Evolutionary conservation across 2,113 vertebrate species (phyloP).

Genomic region (Pseudois nayaur): DNA sequence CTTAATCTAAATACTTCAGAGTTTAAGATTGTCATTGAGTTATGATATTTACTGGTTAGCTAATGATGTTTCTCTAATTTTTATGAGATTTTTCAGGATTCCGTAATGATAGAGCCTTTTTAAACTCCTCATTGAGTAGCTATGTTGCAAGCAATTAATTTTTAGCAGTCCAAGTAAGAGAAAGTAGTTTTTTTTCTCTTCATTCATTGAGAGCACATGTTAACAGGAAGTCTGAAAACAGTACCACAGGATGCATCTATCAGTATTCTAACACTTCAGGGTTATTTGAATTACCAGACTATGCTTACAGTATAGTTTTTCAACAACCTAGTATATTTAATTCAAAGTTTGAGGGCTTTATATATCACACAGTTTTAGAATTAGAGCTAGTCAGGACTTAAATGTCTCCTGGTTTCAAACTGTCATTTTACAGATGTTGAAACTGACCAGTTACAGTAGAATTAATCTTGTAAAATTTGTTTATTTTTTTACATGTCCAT

Average conservation of each 20-base stretch:
- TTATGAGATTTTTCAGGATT: not conserved
- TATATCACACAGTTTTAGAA: not conserved
- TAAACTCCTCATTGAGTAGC: not conserved
- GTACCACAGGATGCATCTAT: not conserved
- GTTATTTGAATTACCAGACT: slow-evolving; percentile 2
- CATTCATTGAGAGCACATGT: slow-evolving; percentile 13
- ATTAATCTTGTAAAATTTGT: slow-evolving; percentile 9
- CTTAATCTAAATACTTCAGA: not conserved
- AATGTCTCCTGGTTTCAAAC: not conserved
- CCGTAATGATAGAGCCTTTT: not conserved
- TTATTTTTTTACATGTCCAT: not conserved
- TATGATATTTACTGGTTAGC: not conserved
- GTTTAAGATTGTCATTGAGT: not conserved
- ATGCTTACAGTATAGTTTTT: slow-evolving; percentile 27
- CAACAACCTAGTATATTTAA: slow-evolving; percentile 11
- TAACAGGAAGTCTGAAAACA: slow-evolving; percentile 39
- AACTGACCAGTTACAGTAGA: not conserved
- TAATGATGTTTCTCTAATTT: not conserved
- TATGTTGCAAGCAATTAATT: slow-evolving; percentile 1
- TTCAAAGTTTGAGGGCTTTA: slow-evolving; percentile 5
- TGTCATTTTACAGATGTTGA: not conserved
- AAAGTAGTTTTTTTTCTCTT: not conserved
- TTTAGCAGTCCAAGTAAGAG: not conserved
- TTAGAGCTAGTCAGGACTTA: not conserved
- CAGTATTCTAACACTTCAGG: slow-evolving; percentile 20